phyloP scores from a whole-genome alignment of 2,888 invertebrate species.

The Ophioninae sp. region DNA sequence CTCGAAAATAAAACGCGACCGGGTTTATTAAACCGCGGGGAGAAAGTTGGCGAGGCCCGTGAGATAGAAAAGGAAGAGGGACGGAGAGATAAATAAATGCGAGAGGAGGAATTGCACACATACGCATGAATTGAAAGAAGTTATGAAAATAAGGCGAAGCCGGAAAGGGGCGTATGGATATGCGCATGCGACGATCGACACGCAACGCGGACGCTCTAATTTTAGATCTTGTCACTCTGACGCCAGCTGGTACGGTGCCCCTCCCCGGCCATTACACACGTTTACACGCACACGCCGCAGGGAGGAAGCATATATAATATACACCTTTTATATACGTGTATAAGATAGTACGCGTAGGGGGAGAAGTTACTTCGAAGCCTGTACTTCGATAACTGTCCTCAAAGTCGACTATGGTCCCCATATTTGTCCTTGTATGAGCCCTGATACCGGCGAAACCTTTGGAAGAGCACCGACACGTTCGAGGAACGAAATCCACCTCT shows the following conservation, averaged over 20 bases:
- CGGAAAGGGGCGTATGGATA: slow-evolving; percentile 80
- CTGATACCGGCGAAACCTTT: not conserved
- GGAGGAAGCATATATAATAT: slow-evolving; percentile 45
- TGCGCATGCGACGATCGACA: slow-evolving; percentile 80
- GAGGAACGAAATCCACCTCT: slow-evolving; percentile 26
- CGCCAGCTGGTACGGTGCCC: slow-evolving; percentile 76
- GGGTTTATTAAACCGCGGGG: not conserved
- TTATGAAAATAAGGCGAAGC: slow-evolving; percentile 80
- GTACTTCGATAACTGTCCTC: too few species aligned
- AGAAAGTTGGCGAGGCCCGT: not conserved
- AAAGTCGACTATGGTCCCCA: too few species aligned
- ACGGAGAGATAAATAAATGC: slow-evolving; percentile 21
- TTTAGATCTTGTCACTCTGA: slow-evolving; percentile 81
- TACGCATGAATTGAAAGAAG: slow-evolving; percentile 75
- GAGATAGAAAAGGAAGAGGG: slow-evolving; percentile 8
- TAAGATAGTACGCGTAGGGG: not conserved
- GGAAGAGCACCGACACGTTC: not conserved
- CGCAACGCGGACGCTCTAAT: slow-evolving; percentile 80
- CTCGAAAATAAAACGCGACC: not conserved
- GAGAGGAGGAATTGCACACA: slow-evolving; percentile 48
- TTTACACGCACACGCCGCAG: slow-evolving; percentile 74
- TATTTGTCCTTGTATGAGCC: too few species aligned
- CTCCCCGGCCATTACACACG: slow-evolving; percentile 79
- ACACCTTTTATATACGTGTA: slow-evolving; percentile 32
- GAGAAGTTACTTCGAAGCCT: not conserved